Evolutionary conservation across 1,140 invertebrate species (phyloP).

Genomic region (Tetranychus urticae): DNA sequence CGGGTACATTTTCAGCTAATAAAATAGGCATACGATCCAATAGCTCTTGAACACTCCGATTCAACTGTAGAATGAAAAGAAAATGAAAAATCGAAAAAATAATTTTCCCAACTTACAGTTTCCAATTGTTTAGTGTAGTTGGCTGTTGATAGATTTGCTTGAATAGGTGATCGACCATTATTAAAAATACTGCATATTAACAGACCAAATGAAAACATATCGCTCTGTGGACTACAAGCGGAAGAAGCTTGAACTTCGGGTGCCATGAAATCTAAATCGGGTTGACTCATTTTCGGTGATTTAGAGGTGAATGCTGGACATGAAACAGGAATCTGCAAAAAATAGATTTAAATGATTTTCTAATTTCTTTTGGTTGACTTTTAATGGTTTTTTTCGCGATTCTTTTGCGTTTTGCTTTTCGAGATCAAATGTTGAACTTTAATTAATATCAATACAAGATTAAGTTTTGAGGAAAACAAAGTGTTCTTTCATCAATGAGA

Average conservation of each 20-base stretch:
- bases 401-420: too few species aligned
- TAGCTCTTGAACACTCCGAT: conserved; percentile 48
- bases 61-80: conserved; percentile 30
- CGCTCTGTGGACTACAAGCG: conserved; percentile 54
- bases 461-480: too few species aligned
- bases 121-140: conserved; percentile 73
- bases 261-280: conserved; percentile 71
- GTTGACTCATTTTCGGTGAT: conserved; percentile 66
- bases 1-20: conserved; percentile 60
- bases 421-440: too few species aligned
- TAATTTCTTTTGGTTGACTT: neutral
- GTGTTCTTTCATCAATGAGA: too few species aligned
- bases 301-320: conserved; percentile 48
- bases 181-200: conserved; percentile 77
- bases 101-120: conserved; percentile 35
- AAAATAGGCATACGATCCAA: conserved; percentile 49
- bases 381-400: neutral
- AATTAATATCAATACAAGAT: too few species aligned
- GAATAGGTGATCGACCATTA: conserved; percentile 48
- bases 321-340: neutral
- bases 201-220: conserved; percentile 87
- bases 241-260: conserved; percentile 67
- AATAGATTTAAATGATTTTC: neutral
- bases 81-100: too few species aligned
- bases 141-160: conserved; percentile 61